phyloP scores from a whole-genome alignment of 2,113 vertebrate genomes.

The Reinhardtius hippoglossoides region DNA sequence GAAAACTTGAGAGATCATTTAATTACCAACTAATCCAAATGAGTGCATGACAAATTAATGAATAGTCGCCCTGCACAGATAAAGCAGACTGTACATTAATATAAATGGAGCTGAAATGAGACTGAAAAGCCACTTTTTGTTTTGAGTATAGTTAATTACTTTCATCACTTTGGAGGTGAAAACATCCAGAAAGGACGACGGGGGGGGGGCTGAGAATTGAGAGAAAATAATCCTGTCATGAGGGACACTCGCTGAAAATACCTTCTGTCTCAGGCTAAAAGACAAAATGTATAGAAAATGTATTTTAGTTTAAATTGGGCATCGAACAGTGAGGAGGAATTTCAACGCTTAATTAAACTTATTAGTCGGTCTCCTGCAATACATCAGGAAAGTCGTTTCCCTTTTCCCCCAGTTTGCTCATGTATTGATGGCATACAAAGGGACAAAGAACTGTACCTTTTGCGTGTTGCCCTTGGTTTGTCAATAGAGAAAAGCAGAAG shows the following conservation, averaged over 20 bases:
- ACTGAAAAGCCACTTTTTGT: constrained; percentile 11
- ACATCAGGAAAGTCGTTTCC: constrained; percentile 8
- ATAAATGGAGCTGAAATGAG: constrained; percentile 27
- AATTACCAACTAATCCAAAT: constrained; percentile 14
- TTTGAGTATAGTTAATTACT: constrained; percentile 33
- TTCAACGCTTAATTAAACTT: no score
- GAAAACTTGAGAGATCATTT: constrained; percentile 3
- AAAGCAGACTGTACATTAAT: neutral
- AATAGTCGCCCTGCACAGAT: constrained; percentile 4
- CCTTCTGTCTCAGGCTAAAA: neutral
- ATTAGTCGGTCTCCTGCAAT: neutral
- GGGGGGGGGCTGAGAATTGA: neutral
- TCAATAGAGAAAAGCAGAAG: constrained; percentile 48
- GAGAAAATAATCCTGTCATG: constrained; percentile 38
- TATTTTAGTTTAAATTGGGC: no score
- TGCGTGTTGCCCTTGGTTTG: constrained; percentile 56
- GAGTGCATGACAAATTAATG: constrained; percentile 3
- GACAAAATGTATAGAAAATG: no score
- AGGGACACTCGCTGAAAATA: constrained; percentile 1
- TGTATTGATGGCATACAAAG: constrained; percentile 26
- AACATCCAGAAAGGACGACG: constrained; percentile 13
- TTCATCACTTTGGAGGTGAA: constrained; percentile 48
- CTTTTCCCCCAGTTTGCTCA: constrained; percentile 6
- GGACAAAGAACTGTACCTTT: constrained; percentile 4
- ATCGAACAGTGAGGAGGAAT: no score